Evolutionary conservation across 2,888 invertebrate genomes (phyloP), one percentile per base, ranked within the genome.

Genomic region (Eupithecia vulgata): DNA sequence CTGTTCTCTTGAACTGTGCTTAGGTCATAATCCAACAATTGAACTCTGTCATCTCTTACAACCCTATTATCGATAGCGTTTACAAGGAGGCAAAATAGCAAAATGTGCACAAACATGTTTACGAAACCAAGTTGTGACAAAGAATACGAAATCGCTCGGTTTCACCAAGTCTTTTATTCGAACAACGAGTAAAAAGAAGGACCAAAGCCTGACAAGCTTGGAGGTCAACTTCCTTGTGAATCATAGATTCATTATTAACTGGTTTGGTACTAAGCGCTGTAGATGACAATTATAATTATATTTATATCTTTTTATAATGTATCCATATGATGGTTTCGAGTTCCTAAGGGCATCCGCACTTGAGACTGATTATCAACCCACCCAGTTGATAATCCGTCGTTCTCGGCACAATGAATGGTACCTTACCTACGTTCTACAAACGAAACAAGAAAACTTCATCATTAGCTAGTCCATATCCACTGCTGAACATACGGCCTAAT

Each of bases 181-280:
- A 59, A 42, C 52, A 42, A 13, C 57, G 57, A 57, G 45, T 42
- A 40, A 67, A 65, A 42, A 52, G 45, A 69, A 57, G 40, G n/a
- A n/a, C n/a, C n/a, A n/a, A 57, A 52, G 48, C 7, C 48, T 21
- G 48, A 52, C n/a, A n/a, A 57, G 62, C 62, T 67, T 5, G 70
- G 67, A 70, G 67, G 67, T 40, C 48, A 70, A 70, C 70, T 70
- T 73, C 73, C 70, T 70, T 62, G 35, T 67, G 67, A 67, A 30
- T 67, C 66, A 70, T 17, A 61, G 15, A 34, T 35, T 69, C 5
- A 21, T 57, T 25, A 25, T 21, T 17, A 57, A 57, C 37, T 59
- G 34, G 34, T 48, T 37, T 34, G 34, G 52, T 37, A n/a, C 40
- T 40, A 12, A 3, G 30, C 13, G 21, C 57, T 13, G 57, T 25